A percentile compares a stretch with the other conserved stretches of the same genome.
These are phyloP conservation scores for Leuctra nigra DNA, from an alignment of 2,888 invertebrate species.

Conservation along the genomic window DNA sequence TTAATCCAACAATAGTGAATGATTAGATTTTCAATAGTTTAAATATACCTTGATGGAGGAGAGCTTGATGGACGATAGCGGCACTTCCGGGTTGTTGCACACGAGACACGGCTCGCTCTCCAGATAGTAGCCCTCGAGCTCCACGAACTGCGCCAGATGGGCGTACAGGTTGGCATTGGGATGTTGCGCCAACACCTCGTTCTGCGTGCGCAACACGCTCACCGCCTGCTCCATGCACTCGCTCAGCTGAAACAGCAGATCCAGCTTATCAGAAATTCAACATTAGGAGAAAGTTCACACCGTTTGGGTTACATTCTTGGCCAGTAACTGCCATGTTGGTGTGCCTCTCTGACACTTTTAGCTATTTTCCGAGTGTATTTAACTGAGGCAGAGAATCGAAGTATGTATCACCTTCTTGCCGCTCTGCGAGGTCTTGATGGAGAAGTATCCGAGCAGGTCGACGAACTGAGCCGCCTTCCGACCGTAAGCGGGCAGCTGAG, in stretches of 20 bases:
- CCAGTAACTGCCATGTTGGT: not conserved
- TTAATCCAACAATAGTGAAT: too few relatives aligned
- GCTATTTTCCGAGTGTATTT: too few relatives aligned
- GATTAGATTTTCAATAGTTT: too few relatives aligned
- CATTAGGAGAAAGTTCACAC: too few relatives aligned
- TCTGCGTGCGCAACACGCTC: slow-evolving; percentile 78
- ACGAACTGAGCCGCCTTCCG: slow-evolving; percentile 95
- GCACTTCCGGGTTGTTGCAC: slow-evolving; percentile 95
- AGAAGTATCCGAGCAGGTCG: slow-evolving; percentile 91
- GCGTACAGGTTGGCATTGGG: slow-evolving; percentile 92
- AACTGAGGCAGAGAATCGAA: too few relatives aligned
- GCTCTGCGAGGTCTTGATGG: slow-evolving; percentile 71
- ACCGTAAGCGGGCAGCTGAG: slow-evolving; percentile 81
- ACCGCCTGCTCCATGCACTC: slow-evolving; percentile 84
- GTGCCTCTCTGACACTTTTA: too few relatives aligned
- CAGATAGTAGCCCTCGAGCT: slow-evolving; percentile 91
- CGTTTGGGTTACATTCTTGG: too few relatives aligned
- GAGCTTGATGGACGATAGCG: slow-evolving; percentile 83
- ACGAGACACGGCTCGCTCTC: slow-evolving; percentile 97
- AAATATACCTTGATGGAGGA: slow-evolving; percentile 88
- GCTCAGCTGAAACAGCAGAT: slow-evolving; percentile 45
- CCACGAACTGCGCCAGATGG: slow-evolving; percentile 86
- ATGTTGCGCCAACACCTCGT: slow-evolving; percentile 80
- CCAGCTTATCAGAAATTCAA: too few relatives aligned
- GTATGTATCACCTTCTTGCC: slow-evolving; percentile 57